phyloP scores from a whole-genome alignment of 2,888 invertebrate genomes.

The Scaptomyza polygonia region DNA sequence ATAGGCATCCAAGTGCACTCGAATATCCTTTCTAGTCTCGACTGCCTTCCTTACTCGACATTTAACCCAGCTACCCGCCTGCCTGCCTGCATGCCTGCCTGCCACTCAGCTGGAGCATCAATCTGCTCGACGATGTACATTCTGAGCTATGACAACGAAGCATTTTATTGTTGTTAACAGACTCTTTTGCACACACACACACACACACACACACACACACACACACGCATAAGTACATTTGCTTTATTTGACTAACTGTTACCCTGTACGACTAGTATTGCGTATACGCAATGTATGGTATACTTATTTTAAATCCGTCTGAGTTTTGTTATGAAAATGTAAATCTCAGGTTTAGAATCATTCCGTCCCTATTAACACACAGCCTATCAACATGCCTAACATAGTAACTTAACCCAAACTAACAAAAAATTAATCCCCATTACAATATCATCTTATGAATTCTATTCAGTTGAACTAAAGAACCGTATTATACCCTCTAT shows the following conservation, averaged over 20 bases:
- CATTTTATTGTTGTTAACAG: conserved; percentile 75
- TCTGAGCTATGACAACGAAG: conserved; percentile 71
- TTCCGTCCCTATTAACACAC: no score
- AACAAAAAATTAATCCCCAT: no score
- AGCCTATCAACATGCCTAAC: no score
- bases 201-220: conserved; percentile 19
- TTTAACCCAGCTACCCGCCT: not conserved
- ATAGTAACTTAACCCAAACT: no score
- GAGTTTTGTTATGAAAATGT: no score
- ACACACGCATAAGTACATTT: not conserved
- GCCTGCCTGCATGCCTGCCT: not conserved
- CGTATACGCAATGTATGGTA: not conserved
- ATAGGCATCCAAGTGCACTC: conserved; percentile 76
- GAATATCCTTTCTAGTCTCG: conserved; percentile 54
- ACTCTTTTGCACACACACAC: conserved; percentile 39
- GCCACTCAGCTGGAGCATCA: conserved; percentile 47
- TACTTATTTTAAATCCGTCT: no score
- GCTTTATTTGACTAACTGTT: conserved; percentile 5
- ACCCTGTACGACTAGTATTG: conserved; percentile 14
- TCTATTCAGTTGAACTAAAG: no score
- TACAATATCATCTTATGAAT: no score
- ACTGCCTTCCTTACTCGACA: conserved; percentile 26
- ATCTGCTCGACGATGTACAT: conserved; percentile 64
- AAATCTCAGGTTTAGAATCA: no score
- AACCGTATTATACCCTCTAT: no score